phyloP scores from a whole-genome alignment of 2,797 vertebrate species.

The Catamblyrhynchus diadema region DNA sequence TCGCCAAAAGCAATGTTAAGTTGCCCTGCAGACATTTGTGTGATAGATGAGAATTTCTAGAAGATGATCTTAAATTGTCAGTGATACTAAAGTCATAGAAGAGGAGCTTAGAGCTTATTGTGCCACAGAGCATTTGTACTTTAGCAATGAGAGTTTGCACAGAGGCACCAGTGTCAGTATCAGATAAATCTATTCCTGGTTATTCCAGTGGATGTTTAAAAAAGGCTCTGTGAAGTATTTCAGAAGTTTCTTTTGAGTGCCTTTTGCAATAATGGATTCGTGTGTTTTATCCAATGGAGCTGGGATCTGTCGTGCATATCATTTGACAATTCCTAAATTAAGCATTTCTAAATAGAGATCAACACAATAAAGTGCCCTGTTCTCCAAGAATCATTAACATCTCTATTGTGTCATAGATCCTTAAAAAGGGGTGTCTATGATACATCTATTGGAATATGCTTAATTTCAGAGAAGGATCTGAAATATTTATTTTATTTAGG shows the following conservation, averaged over 20 bases:
- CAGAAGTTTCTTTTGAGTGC: neutral
- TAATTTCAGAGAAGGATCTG: neutral
- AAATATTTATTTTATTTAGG: neutral
- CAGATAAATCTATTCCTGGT: neutral
- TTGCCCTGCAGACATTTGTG: constrained; percentile 43
- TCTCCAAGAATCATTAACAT: neutral
- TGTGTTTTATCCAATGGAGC: neutral
- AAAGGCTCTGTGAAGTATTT: neutral
- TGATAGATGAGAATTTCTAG: constrained; percentile 36
- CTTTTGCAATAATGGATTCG: neutral
- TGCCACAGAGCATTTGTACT: neutral
- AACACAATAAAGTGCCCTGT: neutral
- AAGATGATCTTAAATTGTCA: constrained; percentile 25
- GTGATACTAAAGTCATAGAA: neutral
- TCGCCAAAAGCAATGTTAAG: constrained; percentile 41
- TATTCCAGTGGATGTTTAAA: neutral
- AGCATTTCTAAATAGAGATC: neutral
- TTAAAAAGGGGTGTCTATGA: neutral
- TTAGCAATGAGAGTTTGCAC: neutral
- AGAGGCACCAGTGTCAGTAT: neutral
- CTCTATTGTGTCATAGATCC: neutral
- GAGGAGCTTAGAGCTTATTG: neutral
- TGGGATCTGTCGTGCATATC: neutral
- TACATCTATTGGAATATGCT: neutral
- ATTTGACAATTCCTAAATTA: neutral